phyloP scores from a whole-genome alignment of 2,113 vertebrate species.

The Nerophis lumbriciformis region DNA sequence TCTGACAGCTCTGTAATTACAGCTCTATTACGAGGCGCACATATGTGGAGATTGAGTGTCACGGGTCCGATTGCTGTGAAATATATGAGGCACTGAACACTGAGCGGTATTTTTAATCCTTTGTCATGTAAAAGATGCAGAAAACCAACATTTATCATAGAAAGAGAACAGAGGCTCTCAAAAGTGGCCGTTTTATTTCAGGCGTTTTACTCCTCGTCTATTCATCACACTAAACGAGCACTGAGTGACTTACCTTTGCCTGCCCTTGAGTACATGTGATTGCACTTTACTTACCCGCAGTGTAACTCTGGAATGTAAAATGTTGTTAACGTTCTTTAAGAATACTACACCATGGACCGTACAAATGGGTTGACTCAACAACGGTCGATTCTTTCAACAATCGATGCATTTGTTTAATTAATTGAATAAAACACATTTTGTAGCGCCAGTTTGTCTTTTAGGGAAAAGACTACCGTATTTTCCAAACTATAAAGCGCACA shows the following conservation, averaged over 20 bases:
- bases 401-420: no score
- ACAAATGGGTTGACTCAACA: no score
- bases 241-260: neutral
- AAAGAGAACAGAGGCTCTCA: conserved; percentile 29
- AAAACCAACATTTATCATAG: conserved; percentile 57
- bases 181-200: neutral
- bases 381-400: no score
- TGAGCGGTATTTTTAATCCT: conserved; percentile 51
- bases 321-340: no score
- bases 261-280: neutral
- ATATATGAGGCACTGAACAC: conserved; percentile 37
- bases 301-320: no score
- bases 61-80: conserved; percentile 45
- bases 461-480: no score
- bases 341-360: no score
- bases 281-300: no score
- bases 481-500: no score
- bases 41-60: conserved; percentile 40
- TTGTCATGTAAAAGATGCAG: conserved; percentile 52
- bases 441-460: no score
- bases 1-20: conserved; percentile 62
- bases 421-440: no score
- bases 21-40: conserved; percentile 44
- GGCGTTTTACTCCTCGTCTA: conserved; percentile 20
- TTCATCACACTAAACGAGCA: neutral